These are phyloP conservation scores for Galerucella pusilla DNA, from an alignment of 2,888 invertebrate genomes.

Conservation along the genomic window DNA sequence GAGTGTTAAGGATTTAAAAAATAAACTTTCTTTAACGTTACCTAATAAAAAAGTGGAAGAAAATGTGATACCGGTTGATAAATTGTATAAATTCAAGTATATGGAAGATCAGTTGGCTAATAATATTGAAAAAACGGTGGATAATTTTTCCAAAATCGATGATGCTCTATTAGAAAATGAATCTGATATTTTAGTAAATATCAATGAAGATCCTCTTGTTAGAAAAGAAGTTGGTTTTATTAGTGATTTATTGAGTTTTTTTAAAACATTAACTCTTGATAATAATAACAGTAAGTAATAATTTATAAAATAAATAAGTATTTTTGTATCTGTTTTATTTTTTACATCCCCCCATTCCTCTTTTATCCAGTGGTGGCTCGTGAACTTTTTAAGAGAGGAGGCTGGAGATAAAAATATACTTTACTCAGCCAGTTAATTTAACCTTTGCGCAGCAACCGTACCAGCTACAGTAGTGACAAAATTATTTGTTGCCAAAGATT, in stretches of 20 bases:
- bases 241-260: conserved; percentile 51
- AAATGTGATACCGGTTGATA: conserved; percentile 31
- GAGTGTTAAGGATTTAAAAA: conserved; percentile 13
- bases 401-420: too few relatives aligned
- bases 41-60: conserved; percentile 24
- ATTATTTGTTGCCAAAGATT: too few relatives aligned
- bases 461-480: too few relatives aligned
- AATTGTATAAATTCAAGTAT: conserved; percentile 43
- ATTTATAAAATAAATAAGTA: conserved; percentile 1
- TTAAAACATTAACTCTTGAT: conserved; percentile 47
- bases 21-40: conserved; percentile 1
- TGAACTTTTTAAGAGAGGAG: too few relatives aligned
- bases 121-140: conserved; percentile 47
- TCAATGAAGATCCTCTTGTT: conserved; percentile 44
- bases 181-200: conserved; percentile 43
- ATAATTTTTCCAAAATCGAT: conserved; percentile 46
- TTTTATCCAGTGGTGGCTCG: too few relatives aligned
- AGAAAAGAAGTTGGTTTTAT: conserved; percentile 50
- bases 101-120: conserved; percentile 47
- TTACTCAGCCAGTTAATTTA: too few relatives aligned
- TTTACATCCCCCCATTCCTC: neutral
- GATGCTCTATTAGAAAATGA: conserved; percentile 48
- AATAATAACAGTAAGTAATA: neutral
- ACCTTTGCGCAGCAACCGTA: too few relatives aligned
- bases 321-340: neutral